A percentile compares a stretch with the other conserved stretches of the same genome.
Evolutionary conservation across 2,113 vertebrate species (phyloP).

Genomic region (Bambusicola thoracicus): DNA sequence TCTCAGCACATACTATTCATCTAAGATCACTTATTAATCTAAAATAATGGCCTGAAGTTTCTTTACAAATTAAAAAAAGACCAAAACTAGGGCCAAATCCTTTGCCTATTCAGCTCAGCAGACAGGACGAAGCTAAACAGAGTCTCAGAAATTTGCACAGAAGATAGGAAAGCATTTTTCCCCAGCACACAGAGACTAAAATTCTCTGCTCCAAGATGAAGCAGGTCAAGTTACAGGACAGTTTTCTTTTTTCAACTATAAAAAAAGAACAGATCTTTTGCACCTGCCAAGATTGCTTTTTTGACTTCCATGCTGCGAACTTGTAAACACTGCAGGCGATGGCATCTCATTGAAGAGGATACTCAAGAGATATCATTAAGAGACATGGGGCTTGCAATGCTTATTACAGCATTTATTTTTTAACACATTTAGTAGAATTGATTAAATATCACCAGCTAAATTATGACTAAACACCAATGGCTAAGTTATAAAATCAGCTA

Average conservation of each 20-base stretch:
- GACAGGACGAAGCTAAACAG: not conserved
- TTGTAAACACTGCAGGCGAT: slow-evolving; percentile 7
- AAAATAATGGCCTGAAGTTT: not conserved
- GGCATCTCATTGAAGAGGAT: not conserved
- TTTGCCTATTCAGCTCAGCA: not conserved
- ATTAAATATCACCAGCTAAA: slow-evolving; percentile 33
- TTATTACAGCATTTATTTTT: not conserved
- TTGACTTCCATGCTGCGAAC: not conserved
- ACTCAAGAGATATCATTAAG: slow-evolving; percentile 16
- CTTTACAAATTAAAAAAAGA: not conserved
- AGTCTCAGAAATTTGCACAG: not conserved
- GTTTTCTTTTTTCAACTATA: not conserved
- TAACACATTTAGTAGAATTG: not conserved
- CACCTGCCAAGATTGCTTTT: slow-evolving; percentile 9
- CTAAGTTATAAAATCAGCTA: slow-evolving; percentile 2
- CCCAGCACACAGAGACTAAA: not conserved
- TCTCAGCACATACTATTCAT: not conserved
- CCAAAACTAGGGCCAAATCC: not conserved
- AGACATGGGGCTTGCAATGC: not conserved
- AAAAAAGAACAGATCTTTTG: not conserved
- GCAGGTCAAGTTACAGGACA: not conserved
- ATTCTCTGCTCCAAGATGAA: not conserved
- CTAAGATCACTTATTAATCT: not conserved
- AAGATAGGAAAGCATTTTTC: not conserved
- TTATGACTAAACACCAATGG: slow-evolving; percentile 39